Conservation (phyloP, 2,888 invertebrate genomes). For the Pandemis cinnamomeana region DNA sequence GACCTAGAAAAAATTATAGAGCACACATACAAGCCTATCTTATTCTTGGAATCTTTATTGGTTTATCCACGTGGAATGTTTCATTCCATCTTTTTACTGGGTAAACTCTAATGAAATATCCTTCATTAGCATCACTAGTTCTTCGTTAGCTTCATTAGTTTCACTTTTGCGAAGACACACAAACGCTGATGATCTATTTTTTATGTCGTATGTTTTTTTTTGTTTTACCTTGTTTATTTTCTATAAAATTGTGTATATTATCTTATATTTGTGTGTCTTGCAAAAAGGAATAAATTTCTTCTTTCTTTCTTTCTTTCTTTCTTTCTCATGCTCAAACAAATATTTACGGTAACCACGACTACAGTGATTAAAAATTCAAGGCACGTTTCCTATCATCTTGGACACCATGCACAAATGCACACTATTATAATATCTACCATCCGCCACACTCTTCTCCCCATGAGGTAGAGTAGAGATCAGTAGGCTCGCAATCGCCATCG, state of each 20-base stretch:
- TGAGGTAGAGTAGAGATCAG: slow-evolving; percentile 55
- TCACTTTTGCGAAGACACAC: too few relatives aligned
- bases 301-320: too few relatives aligned
- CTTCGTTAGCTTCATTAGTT: too few relatives aligned
- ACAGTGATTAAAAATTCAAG: neutral
- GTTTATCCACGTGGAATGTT: slow-evolving; percentile 23
- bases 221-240: too few relatives aligned
- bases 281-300: too few relatives aligned
- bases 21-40: slow-evolving; percentile 29
- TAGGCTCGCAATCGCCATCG: too few relatives aligned
- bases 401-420: neutral
- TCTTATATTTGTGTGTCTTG: too few relatives aligned
- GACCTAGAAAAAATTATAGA: slow-evolving; percentile 50
- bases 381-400: neutral
- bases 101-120: neutral
- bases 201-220: too few relatives aligned
- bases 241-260: too few relatives aligned
- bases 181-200: too few relatives aligned
- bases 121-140: neutral
- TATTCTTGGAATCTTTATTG: slow-evolving; percentile 27
- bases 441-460: neutral
- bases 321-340: neutral
- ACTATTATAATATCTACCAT: neutral
- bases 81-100: neutral
- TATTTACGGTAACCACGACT: neutral